These are phyloP conservation scores for Siphamia tubifer DNA, from an alignment of 2,113 vertebrate species.

Conservation along the genomic window DNA sequence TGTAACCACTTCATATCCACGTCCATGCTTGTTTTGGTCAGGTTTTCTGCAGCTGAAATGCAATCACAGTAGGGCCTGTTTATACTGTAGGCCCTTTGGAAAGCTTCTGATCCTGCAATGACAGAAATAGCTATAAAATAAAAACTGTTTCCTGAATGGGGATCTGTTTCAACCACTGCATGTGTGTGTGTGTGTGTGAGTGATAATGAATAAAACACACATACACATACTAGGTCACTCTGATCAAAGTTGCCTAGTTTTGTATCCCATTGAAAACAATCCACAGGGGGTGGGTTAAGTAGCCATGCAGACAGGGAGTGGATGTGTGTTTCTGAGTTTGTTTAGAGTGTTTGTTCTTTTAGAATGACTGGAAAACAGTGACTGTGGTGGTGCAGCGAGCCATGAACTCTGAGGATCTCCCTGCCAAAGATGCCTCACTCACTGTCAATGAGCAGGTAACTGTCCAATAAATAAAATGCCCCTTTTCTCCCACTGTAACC, in stretches of 20 bases:
- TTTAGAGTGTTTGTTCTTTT: constrained; percentile 21
- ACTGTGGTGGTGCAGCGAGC: constrained; percentile 59
- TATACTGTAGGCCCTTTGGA: constrained; percentile 49
- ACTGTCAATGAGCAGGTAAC: constrained; percentile 95
- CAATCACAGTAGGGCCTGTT: constrained; percentile 49
- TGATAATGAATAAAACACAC: too few species aligned
- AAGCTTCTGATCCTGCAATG: constrained; percentile 48
- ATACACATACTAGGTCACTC: too few species aligned
- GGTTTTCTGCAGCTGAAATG: constrained; percentile 23
- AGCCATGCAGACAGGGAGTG: background rate
- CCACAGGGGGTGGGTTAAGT: background rate
- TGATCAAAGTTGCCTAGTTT: too few species aligned
- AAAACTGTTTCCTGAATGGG: background rate
- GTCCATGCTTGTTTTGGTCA: background rate
- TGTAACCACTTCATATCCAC: background rate
- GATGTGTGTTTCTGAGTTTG: background rate
- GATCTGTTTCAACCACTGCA: too few species aligned
- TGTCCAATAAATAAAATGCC: background rate
- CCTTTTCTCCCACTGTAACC: background rate
- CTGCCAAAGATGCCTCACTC: constrained; percentile 83
- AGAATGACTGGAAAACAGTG: constrained; percentile 81
- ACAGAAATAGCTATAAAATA: constrained; percentile 49
- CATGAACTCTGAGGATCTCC: constrained; percentile 87
- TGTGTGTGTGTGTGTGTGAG: too few species aligned
- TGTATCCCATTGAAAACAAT: background rate